These are phyloP conservation scores for Tamandua tetradactyla DNA, from an alignment of 2,797 vertebrate species.

Conservation along the genomic window DNA sequence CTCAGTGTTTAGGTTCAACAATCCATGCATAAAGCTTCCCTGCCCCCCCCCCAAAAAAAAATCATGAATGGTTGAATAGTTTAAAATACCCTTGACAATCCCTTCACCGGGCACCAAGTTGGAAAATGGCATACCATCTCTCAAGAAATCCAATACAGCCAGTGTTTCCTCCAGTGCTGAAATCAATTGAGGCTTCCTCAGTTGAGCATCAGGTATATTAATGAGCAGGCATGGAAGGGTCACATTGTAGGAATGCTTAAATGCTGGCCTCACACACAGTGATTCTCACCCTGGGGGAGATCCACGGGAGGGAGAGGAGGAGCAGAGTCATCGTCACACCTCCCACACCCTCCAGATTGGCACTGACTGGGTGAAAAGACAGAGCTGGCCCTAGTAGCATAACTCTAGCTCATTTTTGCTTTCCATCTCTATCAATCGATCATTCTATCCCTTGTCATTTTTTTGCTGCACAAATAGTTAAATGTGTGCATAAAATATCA, in stretches of 20 bases:
- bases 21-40: neutral
- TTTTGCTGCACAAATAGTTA: neutral
- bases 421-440: neutral
- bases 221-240: neutral
- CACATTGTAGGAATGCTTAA: neutral
- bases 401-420: neutral
- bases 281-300: neutral
- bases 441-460: neutral
- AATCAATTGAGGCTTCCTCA: neutral
- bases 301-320: neutral
- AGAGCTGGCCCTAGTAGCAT: neutral
- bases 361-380: neutral
- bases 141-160: neutral
- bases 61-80: neutral
- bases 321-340: rapidly evolving
- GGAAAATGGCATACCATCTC: neutral
- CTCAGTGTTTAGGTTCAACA: slow-evolving; percentile 40
- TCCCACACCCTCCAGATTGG: rapidly evolving
- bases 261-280: neutral
- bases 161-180: neutral
- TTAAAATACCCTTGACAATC: neutral
- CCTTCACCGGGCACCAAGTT: neutral
- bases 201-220: neutral
- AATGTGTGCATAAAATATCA: neutral
- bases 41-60: neutral